Conservation (phyloP, 1,140 invertebrate genomes). For the Drosophila melanica region DNA sequence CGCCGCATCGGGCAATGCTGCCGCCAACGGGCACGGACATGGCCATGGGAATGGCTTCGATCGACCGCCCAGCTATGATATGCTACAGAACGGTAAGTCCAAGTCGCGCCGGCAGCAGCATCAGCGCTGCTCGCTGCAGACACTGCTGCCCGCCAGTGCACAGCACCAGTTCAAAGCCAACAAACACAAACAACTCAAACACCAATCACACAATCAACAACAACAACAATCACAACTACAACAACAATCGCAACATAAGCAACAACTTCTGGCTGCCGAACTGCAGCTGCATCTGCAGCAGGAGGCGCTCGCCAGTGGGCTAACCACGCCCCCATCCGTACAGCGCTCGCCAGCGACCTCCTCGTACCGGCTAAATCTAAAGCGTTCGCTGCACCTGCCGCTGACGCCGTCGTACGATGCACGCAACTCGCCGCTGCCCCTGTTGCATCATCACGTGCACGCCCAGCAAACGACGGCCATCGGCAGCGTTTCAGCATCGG, state of each 20-base stretch:
- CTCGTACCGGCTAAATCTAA: conserved; percentile 76
- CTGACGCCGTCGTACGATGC: conserved; percentile 79
- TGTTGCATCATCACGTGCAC: conserved; percentile 76
- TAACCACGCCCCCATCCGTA: conserved; percentile 61
- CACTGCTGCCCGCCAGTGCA: conserved; percentile 73
- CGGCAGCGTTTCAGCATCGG: conserved; percentile 58
- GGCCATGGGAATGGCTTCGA: conserved; percentile 73
- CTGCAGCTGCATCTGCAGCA: conserved; percentile 54
- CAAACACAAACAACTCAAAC: conserved; percentile 78
- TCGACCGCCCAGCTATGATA: conserved; percentile 82
- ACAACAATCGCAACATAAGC: conserved; percentile 43
- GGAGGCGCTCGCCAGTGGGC: conserved; percentile 50
- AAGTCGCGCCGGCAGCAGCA: conserved; percentile 80
- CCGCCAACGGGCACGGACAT: conserved; percentile 33
- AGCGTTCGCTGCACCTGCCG: conserved; percentile 78
- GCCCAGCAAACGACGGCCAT: conserved; percentile 69
- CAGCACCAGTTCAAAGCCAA: conserved; percentile 77
- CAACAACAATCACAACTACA: conserved; percentile 50
- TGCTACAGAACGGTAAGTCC: conserved; percentile 84
- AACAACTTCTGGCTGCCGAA: conserved; percentile 42
- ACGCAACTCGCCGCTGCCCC: conserved; percentile 78
- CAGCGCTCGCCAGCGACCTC: conserved; percentile 76
- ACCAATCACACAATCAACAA: conserved; percentile 58
- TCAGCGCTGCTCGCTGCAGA: conserved; percentile 81
- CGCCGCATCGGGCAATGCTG: conserved; percentile 26